These are phyloP conservation scores for Pseudomugil tenellus DNA, from an alignment of 2,797 vertebrate genomes.

Conservation along the genomic window DNA sequence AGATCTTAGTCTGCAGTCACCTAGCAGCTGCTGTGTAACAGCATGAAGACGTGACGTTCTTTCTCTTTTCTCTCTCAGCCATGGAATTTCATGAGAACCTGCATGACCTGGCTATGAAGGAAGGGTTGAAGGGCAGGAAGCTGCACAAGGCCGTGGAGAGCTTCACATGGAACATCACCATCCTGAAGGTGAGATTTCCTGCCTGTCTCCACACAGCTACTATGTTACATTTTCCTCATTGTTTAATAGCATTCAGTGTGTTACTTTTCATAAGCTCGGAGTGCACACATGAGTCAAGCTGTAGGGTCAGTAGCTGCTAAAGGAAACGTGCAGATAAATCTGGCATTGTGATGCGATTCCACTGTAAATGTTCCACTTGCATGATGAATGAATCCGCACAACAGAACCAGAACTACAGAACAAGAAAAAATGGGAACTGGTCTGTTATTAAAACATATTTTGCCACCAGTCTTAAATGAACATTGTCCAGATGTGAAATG, in stretches of 20 bases:
- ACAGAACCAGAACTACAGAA: not conserved
- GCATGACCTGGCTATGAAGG: constrained; percentile 90
- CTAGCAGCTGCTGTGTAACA: constrained; percentile 31
- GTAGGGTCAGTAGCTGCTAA: not conserved
- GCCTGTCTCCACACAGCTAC: not conserved
- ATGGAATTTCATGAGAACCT: constrained; percentile 99
- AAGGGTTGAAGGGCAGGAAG: constrained; percentile 95
- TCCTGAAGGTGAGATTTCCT: constrained; percentile 88
- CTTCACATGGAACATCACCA: constrained; percentile 99
- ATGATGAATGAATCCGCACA: not conserved
- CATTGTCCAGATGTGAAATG: not conserved
- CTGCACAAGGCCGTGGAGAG: constrained; percentile 95
- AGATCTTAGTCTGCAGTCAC: constrained; percentile 19
- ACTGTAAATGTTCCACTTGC: too few relatives aligned
- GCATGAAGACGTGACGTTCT: not conserved
- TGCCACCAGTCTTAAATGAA: not conserved
- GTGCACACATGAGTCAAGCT: not conserved
- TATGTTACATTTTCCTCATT: not conserved
- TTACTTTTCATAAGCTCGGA: not conserved
- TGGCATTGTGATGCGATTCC: too few relatives aligned
- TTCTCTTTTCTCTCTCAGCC: constrained; percentile 73
- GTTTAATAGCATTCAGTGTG: not conserved
- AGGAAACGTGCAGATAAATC: not conserved
- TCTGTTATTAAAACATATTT: not conserved
- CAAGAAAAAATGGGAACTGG: not conserved